Evolutionary conservation across 2,888 invertebrate species (phyloP).

Genomic region (Chrysodeixis includens): DNA sequence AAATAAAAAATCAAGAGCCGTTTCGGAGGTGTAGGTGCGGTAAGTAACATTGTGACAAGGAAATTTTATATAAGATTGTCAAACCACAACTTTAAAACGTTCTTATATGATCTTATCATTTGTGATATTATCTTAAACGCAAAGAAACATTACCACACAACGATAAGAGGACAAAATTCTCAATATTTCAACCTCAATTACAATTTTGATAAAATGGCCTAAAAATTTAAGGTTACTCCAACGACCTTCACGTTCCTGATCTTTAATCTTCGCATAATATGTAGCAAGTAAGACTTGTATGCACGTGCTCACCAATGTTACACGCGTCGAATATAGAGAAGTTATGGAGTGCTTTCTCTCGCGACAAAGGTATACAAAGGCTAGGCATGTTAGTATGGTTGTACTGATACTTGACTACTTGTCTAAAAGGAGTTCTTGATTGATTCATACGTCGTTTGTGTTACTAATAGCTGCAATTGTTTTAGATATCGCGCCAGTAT

Average conservation of each 20-base stretch:
- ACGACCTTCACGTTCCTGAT: constrained; percentile 10
- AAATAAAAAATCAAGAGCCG: no score
- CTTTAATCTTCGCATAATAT: constrained; percentile 33
- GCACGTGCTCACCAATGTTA: constrained; percentile 8
- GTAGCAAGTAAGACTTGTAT: constrained; percentile 24
- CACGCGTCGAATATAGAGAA: neutral
- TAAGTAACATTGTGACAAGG: no score
- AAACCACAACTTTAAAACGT: no score
- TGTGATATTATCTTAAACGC: no score
- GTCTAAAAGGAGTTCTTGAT: neutral
- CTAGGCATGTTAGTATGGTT: neutral
- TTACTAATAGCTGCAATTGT: neutral
- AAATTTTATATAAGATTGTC: no score
- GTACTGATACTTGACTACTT: neutral
- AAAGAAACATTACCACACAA: neutral
- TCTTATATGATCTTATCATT: no score
- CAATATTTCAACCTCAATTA: neutral
- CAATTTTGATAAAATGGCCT: neutral
- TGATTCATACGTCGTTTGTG: neutral
- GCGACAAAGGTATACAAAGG: neutral
- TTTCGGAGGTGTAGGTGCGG: no score
- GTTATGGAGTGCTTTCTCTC: constrained; percentile 18
- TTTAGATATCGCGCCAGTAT: no score
- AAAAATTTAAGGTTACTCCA: constrained; percentile 8
- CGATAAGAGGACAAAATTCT: neutral